phyloP scores from a whole-genome alignment of 2,888 invertebrate genomes.

The Polydrusus cervinus region DNA sequence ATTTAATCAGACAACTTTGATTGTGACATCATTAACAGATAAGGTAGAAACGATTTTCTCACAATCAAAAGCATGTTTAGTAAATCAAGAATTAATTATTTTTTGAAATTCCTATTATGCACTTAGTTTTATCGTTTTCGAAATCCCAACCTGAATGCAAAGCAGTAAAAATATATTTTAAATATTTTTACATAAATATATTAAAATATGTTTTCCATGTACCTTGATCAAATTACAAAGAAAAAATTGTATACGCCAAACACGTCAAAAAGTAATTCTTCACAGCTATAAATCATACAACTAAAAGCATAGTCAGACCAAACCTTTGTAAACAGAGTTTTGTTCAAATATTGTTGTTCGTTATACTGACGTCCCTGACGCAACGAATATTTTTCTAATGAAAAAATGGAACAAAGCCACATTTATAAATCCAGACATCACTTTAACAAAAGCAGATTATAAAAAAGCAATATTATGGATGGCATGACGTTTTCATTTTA shows the following conservation, averaged over 20 bases:
- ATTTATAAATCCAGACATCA: background rate
- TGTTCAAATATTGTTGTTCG: conserved; percentile 13
- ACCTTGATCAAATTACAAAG: background rate
- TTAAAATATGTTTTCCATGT: background rate
- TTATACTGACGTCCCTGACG: background rate
- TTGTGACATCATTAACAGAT: no score
- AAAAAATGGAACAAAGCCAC: conserved; percentile 2
- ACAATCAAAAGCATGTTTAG: no score
- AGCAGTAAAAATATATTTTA: no score
- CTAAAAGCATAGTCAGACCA: conserved; percentile 11
- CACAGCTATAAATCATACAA: background rate
- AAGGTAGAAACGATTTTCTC: no score
- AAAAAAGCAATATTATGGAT: background rate
- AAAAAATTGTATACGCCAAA: background rate
- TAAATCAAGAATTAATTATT: no score
- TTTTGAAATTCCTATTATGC: no score
- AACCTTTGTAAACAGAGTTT: conserved; percentile 9
- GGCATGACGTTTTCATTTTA: background rate
- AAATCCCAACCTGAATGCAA: no score
- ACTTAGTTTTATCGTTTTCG: no score
- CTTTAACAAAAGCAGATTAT: background rate
- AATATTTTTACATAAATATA: background rate
- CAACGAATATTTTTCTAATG: background rate
- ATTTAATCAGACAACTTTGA: no score
- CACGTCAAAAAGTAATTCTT: conserved; percentile 8